Percentiles rank a stretch among this genome's conserved stretches.
phyloP scores from a whole-genome alignment of 1,140 invertebrate genomes.

The Nylanderia fulva region DNA sequence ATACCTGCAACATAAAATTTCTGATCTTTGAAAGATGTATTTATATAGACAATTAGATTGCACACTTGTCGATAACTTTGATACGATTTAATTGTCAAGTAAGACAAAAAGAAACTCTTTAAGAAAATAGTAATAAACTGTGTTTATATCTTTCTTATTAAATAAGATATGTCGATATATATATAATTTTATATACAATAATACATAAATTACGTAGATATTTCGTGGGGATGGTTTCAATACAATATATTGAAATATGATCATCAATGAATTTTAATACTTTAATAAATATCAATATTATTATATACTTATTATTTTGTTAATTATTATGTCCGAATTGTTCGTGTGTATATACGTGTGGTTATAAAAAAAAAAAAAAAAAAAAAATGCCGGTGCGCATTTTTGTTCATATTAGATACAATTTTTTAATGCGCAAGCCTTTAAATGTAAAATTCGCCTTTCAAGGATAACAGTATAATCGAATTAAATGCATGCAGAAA shows the following conservation, averaged over 20 bases:
- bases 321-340: not conserved
- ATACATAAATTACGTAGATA: not conserved
- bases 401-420: not conserved
- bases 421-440: not conserved
- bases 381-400: not conserved
- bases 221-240: not conserved
- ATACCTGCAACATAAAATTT: slow-evolving; percentile 89
- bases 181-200: slow-evolving; percentile 20
- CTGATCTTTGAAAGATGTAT: not conserved
- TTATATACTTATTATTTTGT: not conserved
- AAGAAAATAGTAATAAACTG: not conserved
- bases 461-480: not conserved
- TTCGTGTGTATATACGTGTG: no score
- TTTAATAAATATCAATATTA: not conserved
- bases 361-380: no score
- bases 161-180: not conserved
- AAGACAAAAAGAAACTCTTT: not conserved
- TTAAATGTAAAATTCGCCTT: slow-evolving; percentile 32
- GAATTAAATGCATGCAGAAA: slow-evolving; percentile 17
- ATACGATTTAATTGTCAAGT: not conserved
- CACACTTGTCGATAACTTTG: not conserved
- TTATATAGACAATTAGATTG: not conserved
- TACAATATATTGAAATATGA: not conserved
- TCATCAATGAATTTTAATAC: not conserved
- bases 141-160: not conserved